A percentile compares a stretch with the other conserved stretches of the same genome.
Conservation (phyloP, 2,888 invertebrate genomes). For the Xestoiulus laeticollis region DNA sequence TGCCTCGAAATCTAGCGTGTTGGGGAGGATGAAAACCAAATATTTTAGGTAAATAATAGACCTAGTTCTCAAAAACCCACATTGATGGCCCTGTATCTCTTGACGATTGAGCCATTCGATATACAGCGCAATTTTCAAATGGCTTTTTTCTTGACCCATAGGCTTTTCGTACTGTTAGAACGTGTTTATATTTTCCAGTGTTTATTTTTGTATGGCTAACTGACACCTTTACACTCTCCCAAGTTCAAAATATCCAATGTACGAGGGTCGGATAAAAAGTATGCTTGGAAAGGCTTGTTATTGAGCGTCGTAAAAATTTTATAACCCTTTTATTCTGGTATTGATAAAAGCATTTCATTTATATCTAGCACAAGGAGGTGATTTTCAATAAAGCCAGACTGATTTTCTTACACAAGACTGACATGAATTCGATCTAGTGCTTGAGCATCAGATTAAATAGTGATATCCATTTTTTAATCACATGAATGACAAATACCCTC, state of each 20-base stretch:
- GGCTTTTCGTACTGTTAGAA: not conserved
- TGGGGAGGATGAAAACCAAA: conserved; percentile 39
- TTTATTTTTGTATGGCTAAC: not conserved
- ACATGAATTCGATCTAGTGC: too few species aligned
- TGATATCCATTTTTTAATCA: too few species aligned
- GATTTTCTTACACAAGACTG: too few species aligned
- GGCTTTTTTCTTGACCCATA: conserved; percentile 32
- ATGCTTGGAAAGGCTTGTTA: not conserved
- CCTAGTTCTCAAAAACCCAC: not conserved
- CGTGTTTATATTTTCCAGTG: not conserved
- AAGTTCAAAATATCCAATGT: not conserved
- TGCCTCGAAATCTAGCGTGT: conserved; percentile 18
- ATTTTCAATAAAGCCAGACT: too few species aligned
- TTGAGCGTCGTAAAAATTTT: not conserved
- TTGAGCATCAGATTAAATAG: too few species aligned
- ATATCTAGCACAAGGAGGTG: too few species aligned
- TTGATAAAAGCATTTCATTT: too few species aligned
- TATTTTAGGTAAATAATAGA: conserved; percentile 43
- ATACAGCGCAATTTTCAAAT: conserved; percentile 9
- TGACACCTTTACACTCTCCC: not conserved
- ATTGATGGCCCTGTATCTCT: conserved; percentile 31
- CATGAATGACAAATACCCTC: too few species aligned
- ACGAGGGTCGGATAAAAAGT: not conserved
- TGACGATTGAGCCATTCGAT: not conserved
- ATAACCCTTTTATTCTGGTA: not conserved